Evolutionary conservation across 2,797 vertebrate genomes (phyloP).

Genomic region (Acanthurus tractus): DNA sequence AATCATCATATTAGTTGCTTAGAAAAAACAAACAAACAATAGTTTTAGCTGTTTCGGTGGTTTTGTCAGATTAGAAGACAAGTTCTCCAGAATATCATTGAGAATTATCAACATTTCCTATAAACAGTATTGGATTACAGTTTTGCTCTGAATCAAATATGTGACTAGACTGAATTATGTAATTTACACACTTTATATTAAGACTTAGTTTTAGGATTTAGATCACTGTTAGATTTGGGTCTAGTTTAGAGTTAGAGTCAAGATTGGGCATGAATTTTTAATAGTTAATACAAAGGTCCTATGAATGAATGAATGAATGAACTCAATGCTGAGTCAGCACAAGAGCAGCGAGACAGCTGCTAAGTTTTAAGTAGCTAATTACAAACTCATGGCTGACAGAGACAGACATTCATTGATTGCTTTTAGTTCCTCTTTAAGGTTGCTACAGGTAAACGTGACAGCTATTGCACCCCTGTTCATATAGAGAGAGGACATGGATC

Average conservation of each 20-base stretch:
- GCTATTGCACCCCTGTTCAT: neutral
- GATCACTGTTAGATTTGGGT: neutral
- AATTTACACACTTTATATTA: neutral
- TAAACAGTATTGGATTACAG: slow-evolving; percentile 7
- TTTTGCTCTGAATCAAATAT: slow-evolving; percentile 9
- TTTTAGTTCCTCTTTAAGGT: neutral
- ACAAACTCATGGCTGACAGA: neutral
- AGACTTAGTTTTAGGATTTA: too few relatives aligned
- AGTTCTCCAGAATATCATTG: slow-evolving; percentile 11
- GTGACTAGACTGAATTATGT: slow-evolving; percentile 22
- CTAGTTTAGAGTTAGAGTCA: neutral
- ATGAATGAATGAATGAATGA: neutral
- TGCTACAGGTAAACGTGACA: neutral
- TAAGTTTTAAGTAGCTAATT: neutral
- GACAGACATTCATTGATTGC: neutral
- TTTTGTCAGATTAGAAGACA: slow-evolving; percentile 23
- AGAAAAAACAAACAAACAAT: too few relatives aligned
- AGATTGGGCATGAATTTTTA: neutral
- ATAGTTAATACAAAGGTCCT: too few relatives aligned
- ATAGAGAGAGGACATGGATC: slow-evolving; percentile 46
- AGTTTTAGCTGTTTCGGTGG: too few relatives aligned
- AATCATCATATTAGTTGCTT: too few relatives aligned
- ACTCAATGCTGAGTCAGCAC: slow-evolving; percentile 1
- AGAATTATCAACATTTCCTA: slow-evolving; percentile 13
- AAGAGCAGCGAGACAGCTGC: too few relatives aligned